These are phyloP conservation scores for Kuschelorhynchus macadamiae DNA, from an alignment of 2,888 invertebrate species.

Conservation along the genomic window DNA sequence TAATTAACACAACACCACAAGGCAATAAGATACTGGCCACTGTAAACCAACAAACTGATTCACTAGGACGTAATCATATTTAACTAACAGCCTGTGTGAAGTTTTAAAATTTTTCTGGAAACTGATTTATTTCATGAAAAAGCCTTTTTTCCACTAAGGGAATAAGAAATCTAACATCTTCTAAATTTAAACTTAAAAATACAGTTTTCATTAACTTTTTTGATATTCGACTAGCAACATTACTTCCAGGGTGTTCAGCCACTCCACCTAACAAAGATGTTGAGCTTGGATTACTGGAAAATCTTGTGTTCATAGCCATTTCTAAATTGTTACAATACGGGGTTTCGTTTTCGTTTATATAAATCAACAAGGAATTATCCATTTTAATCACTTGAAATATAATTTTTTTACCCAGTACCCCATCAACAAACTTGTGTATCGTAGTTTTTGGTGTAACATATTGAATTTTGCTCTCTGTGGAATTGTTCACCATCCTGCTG, in stretches of 20 bases:
- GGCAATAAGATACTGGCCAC: too few relatives aligned
- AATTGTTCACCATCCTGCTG: too few relatives aligned
- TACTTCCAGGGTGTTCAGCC: slow-evolving; percentile 58
- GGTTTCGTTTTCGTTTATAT: slow-evolving; percentile 66
- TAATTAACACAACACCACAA: too few relatives aligned
- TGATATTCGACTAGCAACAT: slow-evolving; percentile 61
- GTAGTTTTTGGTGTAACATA: slow-evolving; percentile 23
- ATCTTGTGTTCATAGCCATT: slow-evolving; percentile 62
- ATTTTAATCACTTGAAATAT: slow-evolving; percentile 68
- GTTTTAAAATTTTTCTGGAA: slow-evolving; percentile 64
- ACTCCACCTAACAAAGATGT: slow-evolving; percentile 66
- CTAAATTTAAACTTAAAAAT: slow-evolving; percentile 70
- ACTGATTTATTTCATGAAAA: slow-evolving; percentile 66
- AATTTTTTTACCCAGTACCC: slow-evolving; percentile 63
- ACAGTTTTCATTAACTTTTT: slow-evolving; percentile 68
- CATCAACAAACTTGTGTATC: slow-evolving; percentile 58
- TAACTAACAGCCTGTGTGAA: too few relatives aligned
- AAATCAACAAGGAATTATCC: slow-evolving; percentile 67
- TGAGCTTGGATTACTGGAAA: slow-evolving; percentile 60
- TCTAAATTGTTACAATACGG: slow-evolving; percentile 66
- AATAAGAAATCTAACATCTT: slow-evolving; percentile 62
- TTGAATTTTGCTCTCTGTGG: slow-evolving; percentile 8
- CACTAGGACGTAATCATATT: too few relatives aligned
- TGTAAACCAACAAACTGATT: too few relatives aligned
- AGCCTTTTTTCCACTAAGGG: slow-evolving; percentile 67